Base-by-base conservation (phyloP, 1,140 invertebrate species). In the Ptiloglossa arizonensis region DNA sequence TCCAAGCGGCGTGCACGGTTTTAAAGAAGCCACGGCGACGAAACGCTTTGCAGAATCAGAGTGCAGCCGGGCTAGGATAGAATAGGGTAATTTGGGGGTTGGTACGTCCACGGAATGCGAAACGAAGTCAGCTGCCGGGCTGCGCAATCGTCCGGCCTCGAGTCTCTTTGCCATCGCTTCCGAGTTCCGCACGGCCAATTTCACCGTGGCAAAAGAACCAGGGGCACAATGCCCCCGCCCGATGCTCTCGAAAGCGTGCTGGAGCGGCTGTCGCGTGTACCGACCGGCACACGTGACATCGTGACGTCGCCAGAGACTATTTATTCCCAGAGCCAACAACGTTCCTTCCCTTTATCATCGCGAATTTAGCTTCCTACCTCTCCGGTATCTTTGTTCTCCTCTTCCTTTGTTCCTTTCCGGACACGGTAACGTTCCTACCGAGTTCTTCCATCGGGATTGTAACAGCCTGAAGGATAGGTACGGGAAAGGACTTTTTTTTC, bases 1-100 rank as follows among this genome's bases (percentile, higher is more conserved):
- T 38, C 41, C 27, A 15, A 27, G 2, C 17, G 48, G 35, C 19
- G 64, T 22, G 41, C 64, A 76, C 41, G 70, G 46, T 71, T 68
- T 46, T 46, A 46, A 60, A 35, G 48, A 62, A 54, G 59, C 74
- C 50, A 46, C 73, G 38, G 27, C 52, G 79, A 54, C 46, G 66
- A 63, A 63, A 60, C 63, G 76, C 75, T 81, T 71, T 75, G 67
- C 63, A 63, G 80, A 85, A 80, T 85, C 84, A 73, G 80, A 85
- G 59, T 82, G 82, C 81, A 82, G 66, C 60, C 68, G 63, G 59
- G 60, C 72, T 54, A 62, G 54, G 62, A 63, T 75, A 86, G 84
- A 86, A 86, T 86, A 86, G 85, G 84, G 81, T 86, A 86, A 86
- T 86, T 86, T 86, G 79, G 84, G 82, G 80, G 85, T 86, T 74